phyloP scores from a whole-genome alignment of 2,888 invertebrate species.

The Heliconius ethilla region DNA sequence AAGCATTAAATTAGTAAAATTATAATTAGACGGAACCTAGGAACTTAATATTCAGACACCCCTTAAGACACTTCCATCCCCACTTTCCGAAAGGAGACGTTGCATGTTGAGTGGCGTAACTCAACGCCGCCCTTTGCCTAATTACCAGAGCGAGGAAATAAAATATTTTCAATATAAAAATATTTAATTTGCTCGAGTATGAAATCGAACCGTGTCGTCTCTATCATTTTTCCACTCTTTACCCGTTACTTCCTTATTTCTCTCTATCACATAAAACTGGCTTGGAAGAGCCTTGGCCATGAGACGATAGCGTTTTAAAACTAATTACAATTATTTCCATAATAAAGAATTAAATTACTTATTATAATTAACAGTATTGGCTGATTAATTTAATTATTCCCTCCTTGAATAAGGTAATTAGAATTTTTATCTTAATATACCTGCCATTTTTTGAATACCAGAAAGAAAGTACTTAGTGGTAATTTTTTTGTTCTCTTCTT shows the following conservation, averaged over 20 bases:
- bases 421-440: neutral
- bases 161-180: neutral
- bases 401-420: neutral
- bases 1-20: no score
- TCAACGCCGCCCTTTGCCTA: neutral
- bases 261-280: neutral
- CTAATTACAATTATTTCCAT: conserved; percentile 18
- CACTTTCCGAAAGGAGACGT: neutral
- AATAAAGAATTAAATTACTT: neutral
- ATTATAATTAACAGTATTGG: neutral
- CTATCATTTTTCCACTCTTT: neutral
- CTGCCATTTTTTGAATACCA: no score
- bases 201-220: no score
- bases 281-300: neutral
- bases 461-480: neutral
- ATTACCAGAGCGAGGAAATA: neutral
- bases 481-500: neutral
- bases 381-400: neutral
- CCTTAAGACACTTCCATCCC: neutral
- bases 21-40: neutral
- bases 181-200: neutral
- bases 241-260: neutral
- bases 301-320: conserved; percentile 7
- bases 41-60: neutral
- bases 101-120: neutral